Evolutionary conservation across 2,113 vertebrate genomes (phyloP).

Genomic region (Eulacestoma nigropectus): DNA sequence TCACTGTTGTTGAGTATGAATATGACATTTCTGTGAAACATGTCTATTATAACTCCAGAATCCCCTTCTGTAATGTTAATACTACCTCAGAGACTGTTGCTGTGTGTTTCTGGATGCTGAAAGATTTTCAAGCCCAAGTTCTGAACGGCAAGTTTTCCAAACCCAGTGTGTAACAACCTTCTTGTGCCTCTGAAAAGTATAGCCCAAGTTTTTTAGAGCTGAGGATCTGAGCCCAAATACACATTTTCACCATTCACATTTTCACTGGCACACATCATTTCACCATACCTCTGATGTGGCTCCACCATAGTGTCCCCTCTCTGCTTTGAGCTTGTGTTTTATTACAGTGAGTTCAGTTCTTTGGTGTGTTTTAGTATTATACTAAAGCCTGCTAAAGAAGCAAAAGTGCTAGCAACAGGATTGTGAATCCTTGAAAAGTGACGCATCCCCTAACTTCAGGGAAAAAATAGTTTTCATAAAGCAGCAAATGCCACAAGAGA

Average conservation of each 20-base stretch:
- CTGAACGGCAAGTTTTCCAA: neutral
- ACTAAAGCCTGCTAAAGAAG: neutral
- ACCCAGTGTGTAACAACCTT: neutral
- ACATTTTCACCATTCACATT: neutral
- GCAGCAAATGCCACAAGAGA: neutral
- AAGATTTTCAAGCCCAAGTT: neutral
- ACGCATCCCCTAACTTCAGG: neutral
- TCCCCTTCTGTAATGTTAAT: neutral
- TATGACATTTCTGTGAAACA: neutral
- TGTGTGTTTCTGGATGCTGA: neutral
- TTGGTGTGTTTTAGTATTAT: neutral
- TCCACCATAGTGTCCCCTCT: neutral
- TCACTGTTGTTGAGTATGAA: neutral
- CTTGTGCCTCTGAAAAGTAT: neutral
- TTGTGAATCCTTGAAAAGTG: neutral
- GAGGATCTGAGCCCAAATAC: neutral
- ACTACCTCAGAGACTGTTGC: neutral
- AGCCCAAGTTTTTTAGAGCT: neutral
- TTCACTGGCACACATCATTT: neutral
- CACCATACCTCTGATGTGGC: neutral
- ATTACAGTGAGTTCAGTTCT: neutral
- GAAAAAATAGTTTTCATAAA: neutral
- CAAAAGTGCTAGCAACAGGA: neutral
- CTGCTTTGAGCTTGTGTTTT: neutral
- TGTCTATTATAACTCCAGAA: neutral